Evolutionary conservation across 2,797 vertebrate genomes (phyloP).

Genomic region (Taeniopygia guttata): DNA sequence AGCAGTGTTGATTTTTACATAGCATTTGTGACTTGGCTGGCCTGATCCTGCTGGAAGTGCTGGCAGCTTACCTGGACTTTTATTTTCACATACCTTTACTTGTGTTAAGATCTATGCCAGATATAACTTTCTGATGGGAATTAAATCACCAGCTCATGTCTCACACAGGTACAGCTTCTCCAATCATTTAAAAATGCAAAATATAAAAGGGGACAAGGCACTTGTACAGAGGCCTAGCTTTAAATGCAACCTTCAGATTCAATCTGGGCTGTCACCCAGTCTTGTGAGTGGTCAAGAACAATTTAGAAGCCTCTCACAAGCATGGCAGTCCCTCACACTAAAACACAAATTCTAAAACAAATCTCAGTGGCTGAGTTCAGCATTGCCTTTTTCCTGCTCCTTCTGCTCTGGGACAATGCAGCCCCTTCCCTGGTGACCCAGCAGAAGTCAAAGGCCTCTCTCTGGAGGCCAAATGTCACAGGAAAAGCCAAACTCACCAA

Average conservation of each 20-base stretch:
- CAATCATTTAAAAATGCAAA: background rate
- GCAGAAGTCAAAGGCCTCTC: background rate
- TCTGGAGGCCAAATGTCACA: background rate
- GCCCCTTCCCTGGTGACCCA: background rate
- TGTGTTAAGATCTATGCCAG: background rate
- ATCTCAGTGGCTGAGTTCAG: background rate
- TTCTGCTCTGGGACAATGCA: background rate
- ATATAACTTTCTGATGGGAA: background rate
- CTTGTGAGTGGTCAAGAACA: background rate
- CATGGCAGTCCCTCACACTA: background rate
- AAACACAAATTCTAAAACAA: background rate
- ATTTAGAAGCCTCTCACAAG: background rate
- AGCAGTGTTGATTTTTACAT: background rate
- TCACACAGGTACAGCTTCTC: background rate
- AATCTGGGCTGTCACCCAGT: background rate
- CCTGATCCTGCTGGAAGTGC: background rate
- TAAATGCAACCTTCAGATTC: background rate
- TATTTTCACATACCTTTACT: background rate
- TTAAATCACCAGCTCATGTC: background rate
- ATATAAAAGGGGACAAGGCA: background rate
- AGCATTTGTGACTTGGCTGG: background rate
- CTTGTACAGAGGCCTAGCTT: background rate
- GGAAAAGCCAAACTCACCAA: slow-evolving; percentile 72
- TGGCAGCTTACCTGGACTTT: background rate
- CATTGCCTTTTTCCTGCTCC: background rate